phyloP scores from a whole-genome alignment of 1,140 invertebrate species.

The Solen grandis region DNA sequence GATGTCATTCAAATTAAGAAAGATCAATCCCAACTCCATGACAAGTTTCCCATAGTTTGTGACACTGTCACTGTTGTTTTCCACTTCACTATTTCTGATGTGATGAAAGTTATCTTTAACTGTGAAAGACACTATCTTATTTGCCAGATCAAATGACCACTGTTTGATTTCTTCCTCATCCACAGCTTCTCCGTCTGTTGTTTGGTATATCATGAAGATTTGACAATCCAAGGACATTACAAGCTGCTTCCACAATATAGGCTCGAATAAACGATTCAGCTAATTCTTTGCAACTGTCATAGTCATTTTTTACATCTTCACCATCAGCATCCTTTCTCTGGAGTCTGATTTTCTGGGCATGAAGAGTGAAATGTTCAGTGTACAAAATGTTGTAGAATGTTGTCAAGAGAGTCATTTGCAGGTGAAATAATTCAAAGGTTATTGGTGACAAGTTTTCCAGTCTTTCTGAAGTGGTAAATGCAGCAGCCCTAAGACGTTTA shows the following conservation, averaged over 20 bases:
- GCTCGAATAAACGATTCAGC: background rate
- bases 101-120: too few relatives aligned
- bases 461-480: background rate
- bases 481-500: background rate
- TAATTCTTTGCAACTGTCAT: background rate
- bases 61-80: background rate
- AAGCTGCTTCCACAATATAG: background rate
- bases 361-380: background rate
- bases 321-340: background rate
- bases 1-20: background rate
- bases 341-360: background rate
- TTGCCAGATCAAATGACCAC: background rate
- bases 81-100: too few relatives aligned
- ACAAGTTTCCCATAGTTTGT: background rate
- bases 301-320: background rate
- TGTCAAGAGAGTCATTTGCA: slow-evolving; percentile 6
- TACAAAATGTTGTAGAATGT: background rate
- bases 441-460: background rate
- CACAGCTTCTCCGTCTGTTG: background rate
- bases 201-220: background rate
- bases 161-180: background rate
- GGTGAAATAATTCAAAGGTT: slow-evolving; percentile 25
- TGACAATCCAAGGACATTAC: background rate
- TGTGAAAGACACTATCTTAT: too few relatives aligned
- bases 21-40: slow-evolving; percentile 1